Evolutionary conservation across 2,888 invertebrate genomes (phyloP).

Genomic region (Diaperis boleti): DNA sequence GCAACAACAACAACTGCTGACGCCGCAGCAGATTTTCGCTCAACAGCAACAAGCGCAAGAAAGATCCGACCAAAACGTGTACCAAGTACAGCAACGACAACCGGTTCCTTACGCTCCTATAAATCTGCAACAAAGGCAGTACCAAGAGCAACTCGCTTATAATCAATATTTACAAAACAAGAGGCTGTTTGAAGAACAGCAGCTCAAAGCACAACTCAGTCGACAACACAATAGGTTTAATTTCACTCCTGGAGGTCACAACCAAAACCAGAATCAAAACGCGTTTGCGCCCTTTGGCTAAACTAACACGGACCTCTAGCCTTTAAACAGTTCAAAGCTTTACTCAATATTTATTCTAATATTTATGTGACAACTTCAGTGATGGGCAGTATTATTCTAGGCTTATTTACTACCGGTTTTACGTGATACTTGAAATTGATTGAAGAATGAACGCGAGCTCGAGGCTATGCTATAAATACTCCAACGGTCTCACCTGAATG

Average conservation of each 20-base stretch:
- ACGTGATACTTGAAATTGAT: constrained; percentile 31
- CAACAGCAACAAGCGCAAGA: constrained; percentile 44
- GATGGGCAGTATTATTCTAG: constrained; percentile 41
- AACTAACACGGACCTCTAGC: no score
- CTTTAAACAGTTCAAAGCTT: constrained; percentile 12
- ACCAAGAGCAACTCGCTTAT: constrained; percentile 52
- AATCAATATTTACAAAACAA: constrained; percentile 54
- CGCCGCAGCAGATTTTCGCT: constrained; percentile 46
- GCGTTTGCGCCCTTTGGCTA: constrained; percentile 52
- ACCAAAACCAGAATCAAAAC: no score
- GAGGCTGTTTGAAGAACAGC: constrained; percentile 55
- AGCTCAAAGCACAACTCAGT: constrained; percentile 54
- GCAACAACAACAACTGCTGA: constrained; percentile 54
- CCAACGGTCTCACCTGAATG: constrained; percentile 32
- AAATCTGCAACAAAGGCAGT: constrained; percentile 51
- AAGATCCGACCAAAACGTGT: constrained; percentile 34
- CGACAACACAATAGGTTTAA: constrained; percentile 60
- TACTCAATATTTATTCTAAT: constrained; percentile 42
- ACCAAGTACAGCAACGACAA: constrained; percentile 44
- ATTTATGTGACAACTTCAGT: constrained; percentile 40
- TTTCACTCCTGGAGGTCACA: constrained; percentile 48
- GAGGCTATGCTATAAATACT: constrained; percentile 33
- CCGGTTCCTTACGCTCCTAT: constrained; percentile 56
- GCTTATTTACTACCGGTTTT: constrained; percentile 32
- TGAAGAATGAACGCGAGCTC: constrained; percentile 21